These are phyloP conservation scores for Alectoris magna DNA, from an alignment of 2,797 vertebrate genomes.

Conservation along the genomic window DNA sequence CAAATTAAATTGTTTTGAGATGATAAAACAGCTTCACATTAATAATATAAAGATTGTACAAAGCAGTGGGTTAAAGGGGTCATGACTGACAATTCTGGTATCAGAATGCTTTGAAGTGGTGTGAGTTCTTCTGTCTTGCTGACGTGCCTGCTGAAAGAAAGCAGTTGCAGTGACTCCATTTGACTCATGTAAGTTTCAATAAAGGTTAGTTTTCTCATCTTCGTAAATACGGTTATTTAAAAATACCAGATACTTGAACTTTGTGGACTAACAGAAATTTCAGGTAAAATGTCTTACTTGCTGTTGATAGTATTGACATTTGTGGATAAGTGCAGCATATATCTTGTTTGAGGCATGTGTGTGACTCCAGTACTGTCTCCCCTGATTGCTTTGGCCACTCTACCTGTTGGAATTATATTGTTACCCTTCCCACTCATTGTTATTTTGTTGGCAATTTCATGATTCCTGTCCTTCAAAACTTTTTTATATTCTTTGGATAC, in stretches of 20 bases:
- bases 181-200: not conserved
- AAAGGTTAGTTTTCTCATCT: not conserved
- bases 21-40: not conserved
- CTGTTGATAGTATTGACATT: rapidly evolving
- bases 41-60: not conserved
- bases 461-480: not conserved
- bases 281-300: not conserved
- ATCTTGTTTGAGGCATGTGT: not conserved
- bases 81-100: not conserved
- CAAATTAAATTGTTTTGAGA: not conserved
- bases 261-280: not conserved
- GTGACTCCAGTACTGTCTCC: not conserved
- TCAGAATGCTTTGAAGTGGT: not conserved
- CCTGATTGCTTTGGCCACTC: not conserved
- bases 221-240: not conserved
- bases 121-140: not conserved
- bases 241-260: not conserved
- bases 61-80: not conserved
- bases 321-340: not conserved
- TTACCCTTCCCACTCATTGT: not conserved
- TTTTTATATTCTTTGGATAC: not conserved
- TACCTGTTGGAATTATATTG: not conserved
- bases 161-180: not conserved
- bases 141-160: not conserved
- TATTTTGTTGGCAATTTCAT: not conserved